These are phyloP conservation scores for Toxonevra muliebris DNA, from an alignment of 2,888 invertebrate species.

Conservation along the genomic window DNA sequence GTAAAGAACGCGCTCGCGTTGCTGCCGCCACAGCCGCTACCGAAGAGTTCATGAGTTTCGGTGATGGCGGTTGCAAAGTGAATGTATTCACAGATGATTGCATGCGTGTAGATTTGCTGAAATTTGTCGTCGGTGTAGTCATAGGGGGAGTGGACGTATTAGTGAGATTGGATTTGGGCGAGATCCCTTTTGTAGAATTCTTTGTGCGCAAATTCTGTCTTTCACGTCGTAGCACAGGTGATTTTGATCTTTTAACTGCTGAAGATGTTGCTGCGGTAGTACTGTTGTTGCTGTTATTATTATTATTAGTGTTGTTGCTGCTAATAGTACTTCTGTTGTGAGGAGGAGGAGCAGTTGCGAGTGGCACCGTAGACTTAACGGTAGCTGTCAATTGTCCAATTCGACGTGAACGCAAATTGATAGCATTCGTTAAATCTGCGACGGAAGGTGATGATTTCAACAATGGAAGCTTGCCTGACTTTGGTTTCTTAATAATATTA, in stretches of 20 bases:
- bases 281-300: background rate
- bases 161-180: conserved; percentile 21
- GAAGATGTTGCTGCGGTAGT: conserved; percentile 4
- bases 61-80: conserved; percentile 53
- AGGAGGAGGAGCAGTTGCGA: background rate
- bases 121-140: conserved; percentile 31
- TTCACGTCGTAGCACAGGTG: conserved; percentile 26
- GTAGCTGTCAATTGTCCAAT: conserved; percentile 20
- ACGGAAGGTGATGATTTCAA: background rate
- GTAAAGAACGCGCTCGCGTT: conserved; percentile 42
- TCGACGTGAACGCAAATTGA: conserved; percentile 38
- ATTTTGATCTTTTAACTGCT: background rate
- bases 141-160: too few species aligned
- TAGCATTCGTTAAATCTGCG: conserved; percentile 18
- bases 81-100: conserved; percentile 49
- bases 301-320: background rate
- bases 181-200: conserved; percentile 11
- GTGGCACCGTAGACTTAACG: background rate
- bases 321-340: background rate
- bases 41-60: conserved; percentile 50
- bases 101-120: conserved; percentile 51
- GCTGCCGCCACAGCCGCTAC: conserved; percentile 47
- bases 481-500: background rate
- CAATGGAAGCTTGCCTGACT: background rate
- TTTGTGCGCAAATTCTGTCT: conserved; percentile 42